These are phyloP conservation scores for Dicerorhinus sumatrensis DNA, from an alignment of 2,113 vertebrate species.

Conservation along the genomic window DNA sequence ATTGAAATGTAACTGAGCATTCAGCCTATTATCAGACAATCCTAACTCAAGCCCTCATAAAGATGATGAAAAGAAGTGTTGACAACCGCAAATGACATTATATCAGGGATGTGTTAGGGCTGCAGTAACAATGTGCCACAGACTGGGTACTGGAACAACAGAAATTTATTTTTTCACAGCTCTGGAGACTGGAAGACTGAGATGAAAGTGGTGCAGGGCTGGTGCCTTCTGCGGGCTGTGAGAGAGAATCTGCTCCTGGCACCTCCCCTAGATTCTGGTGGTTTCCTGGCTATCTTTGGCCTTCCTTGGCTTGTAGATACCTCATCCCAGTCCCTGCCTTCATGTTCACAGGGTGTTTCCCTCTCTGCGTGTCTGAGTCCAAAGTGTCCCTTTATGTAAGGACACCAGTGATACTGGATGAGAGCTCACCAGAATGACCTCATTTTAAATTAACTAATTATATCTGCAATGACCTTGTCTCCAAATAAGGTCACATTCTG, in stretches of 20 bases:
- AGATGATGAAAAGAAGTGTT: background rate
- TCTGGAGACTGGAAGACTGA: background rate
- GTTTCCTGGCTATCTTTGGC: background rate
- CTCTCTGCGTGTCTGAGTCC: background rate
- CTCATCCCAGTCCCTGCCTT: background rate
- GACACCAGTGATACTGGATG: background rate
- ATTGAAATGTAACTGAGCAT: constrained; percentile 8
- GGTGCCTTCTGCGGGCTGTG: background rate
- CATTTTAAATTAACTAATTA: constrained; percentile 20
- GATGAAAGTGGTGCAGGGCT: background rate
- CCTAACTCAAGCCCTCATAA: background rate
- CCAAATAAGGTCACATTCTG: background rate
- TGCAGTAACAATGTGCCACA: background rate
- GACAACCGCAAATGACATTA: background rate
- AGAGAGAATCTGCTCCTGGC: background rate
- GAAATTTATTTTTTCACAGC: background rate
- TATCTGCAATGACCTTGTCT: background rate
- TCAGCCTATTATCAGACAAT: background rate
- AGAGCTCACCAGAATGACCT: background rate
- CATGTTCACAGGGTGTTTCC: background rate
- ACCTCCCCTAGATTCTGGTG: background rate
- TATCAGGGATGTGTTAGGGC: background rate
- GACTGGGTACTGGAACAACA: background rate
- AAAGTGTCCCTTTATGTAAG: background rate
- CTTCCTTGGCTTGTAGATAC: background rate